Evolutionary conservation across 2,113 vertebrate species (phyloP), one percentile per base, ranked within the genome.

Genomic region (Rhinogobius similis): DNA sequence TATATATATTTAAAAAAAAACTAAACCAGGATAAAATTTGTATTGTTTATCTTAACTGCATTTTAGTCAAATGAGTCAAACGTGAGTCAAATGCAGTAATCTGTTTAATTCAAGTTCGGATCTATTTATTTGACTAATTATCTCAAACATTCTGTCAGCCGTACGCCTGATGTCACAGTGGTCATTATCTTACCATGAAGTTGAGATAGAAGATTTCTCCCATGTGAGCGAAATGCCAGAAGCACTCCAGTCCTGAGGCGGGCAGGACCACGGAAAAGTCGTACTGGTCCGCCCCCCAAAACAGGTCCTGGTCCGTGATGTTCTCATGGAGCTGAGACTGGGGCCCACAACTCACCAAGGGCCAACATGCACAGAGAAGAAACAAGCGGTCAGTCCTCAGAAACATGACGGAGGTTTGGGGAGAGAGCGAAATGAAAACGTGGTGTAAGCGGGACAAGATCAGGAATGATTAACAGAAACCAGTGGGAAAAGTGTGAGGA

Each of bases 181-280:
- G 16, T 7, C 20, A 50, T 61, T 1, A 29, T 32, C 94, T 91
- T 58, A 95, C 97, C 96, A 96, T 94, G 0, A 95, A 98, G 85
- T 79, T 94, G 77, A 98, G 94, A 87, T 94, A 99, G 91, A 99
- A 97, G 11, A 29, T 91, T 26, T 96, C 95, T 0, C 83, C 90
- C 1, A 85, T 85, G 48, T 95, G 92, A 0, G 95, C 94, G 3
- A 96, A 96, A 79, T 99, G 97, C 96, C 96, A 98, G 92, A 96
- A 95, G 36, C 96, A 99, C 71, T 98, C 94, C 0, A 79, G 20
- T 0, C 71, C 76, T 0, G 90, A 79, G 0, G 93, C 94, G 0
- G 74, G 77, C 24, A 99, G 21, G 24, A 97, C 65, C 0, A 98
- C 5, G 0, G 96, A 91, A 0, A 99, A 98, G 82, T 99, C 94